Evolutionary conservation across 2,888 invertebrate species (phyloP).

Genomic region (Epirrita christyi): DNA sequence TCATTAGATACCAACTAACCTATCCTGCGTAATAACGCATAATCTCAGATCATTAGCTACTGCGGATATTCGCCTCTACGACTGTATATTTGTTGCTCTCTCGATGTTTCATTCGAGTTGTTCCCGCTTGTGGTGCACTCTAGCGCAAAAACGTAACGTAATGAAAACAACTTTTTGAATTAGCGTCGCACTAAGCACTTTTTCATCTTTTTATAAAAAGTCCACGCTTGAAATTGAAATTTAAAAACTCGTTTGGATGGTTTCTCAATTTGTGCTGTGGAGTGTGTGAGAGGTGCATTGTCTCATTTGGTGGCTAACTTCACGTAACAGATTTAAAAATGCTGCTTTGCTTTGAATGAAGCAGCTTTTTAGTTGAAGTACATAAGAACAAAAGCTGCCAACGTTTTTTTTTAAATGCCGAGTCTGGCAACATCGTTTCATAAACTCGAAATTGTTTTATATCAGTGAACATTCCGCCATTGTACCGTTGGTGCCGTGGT

Average conservation of each 20-base stretch:
- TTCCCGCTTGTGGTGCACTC: slow-evolving; percentile 58
- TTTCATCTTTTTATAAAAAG: slow-evolving; percentile 69
- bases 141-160: slow-evolving; percentile 67
- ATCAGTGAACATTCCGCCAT: too few relatives aligned
- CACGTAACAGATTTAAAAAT: slow-evolving; percentile 28
- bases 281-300: slow-evolving; percentile 37
- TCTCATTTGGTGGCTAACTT: slow-evolving; percentile 36
- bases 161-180: slow-evolving; percentile 83
- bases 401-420: not conserved
- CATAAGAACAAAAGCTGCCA: not conserved
- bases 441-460: too few relatives aligned
- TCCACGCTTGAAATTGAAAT: slow-evolving; percentile 60
- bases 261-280: slow-evolving; percentile 43
- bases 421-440: not conserved
- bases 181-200: slow-evolving; percentile 73
- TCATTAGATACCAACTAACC: too few relatives aligned
- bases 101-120: slow-evolving; percentile 70
- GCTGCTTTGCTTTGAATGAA: slow-evolving; percentile 26
- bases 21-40: slow-evolving; percentile 40
- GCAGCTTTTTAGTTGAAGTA: slow-evolving; percentile 10
- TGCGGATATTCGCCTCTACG: not conserved
- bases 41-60: not conserved
- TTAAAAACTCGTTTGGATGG: slow-evolving; percentile 45
- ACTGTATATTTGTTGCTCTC: slow-evolving; percentile 42
- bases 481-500: too few relatives aligned